These are phyloP conservation scores for Brassicogethes aeneus DNA, from an alignment of 2,888 invertebrate species.

Conservation along the genomic window DNA sequence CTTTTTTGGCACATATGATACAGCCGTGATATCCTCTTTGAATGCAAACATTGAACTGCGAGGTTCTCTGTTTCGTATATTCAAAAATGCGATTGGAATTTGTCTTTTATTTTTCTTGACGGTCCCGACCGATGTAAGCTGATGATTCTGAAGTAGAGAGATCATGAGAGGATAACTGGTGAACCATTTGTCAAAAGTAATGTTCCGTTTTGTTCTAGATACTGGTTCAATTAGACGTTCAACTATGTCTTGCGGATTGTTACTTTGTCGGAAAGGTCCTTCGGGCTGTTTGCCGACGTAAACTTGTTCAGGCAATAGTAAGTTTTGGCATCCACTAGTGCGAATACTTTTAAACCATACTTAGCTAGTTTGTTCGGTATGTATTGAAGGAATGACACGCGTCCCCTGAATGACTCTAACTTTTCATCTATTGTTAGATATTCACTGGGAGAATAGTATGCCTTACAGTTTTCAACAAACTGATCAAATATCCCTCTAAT, in stretches of 20 bases:
- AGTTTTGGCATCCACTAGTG: too few species aligned
- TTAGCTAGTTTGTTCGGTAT: too few species aligned
- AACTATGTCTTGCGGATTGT: slow-evolving; percentile 15
- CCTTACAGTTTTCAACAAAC: too few species aligned
- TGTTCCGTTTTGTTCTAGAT: slow-evolving; percentile 19
- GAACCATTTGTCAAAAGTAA: slow-evolving; percentile 26
- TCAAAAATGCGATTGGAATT: slow-evolving; percentile 12
- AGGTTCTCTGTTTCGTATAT: too few species aligned
- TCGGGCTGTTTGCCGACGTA: slow-evolving; percentile 22
- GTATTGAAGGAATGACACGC: too few species aligned
- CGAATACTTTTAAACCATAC: too few species aligned
- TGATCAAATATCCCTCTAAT: too few species aligned
- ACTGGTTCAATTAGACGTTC: slow-evolving; percentile 14
- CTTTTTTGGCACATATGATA: slow-evolving; percentile 13
- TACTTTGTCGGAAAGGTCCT: slow-evolving; percentile 15
- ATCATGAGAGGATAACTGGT: slow-evolving; percentile 16
- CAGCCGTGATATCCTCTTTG: slow-evolving; percentile 10
- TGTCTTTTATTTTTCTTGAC: slow-evolving; percentile 9
- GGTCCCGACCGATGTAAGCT: slow-evolving; percentile 8
- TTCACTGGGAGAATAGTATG: too few species aligned
- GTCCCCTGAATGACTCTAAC: too few species aligned
- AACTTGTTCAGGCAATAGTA: too few species aligned
- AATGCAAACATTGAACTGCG: slow-evolving; percentile 12
- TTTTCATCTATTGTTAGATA: too few species aligned
- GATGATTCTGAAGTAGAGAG: slow-evolving; percentile 10